Evolutionary conservation across 1,140 invertebrate species (phyloP).

Genomic region (Mactra quadrangularis): DNA sequence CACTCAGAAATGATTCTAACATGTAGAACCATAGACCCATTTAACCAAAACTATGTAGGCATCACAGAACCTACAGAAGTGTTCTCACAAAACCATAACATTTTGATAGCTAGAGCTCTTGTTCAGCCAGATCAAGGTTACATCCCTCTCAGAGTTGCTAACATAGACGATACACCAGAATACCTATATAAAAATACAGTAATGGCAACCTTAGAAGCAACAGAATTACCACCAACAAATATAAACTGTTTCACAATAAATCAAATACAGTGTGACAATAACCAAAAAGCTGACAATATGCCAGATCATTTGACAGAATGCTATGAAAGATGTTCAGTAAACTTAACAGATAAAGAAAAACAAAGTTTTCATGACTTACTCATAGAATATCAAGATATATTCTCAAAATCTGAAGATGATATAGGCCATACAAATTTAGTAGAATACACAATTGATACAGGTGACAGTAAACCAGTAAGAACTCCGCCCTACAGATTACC

Average conservation of each 20-base stretch:
- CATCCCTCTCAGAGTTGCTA: conserved; percentile 8
- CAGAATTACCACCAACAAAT: background rate
- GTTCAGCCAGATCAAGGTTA: background rate
- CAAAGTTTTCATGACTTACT: conserved; percentile 1
- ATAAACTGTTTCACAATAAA: no score
- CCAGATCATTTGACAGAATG: conserved; percentile 7
- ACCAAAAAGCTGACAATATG: background rate
- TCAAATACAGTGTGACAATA: background rate
- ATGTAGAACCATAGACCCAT: conserved; percentile 25
- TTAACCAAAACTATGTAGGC: background rate
- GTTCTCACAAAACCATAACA: background rate
- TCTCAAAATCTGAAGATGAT: conserved; percentile 7
- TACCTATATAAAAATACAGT: conserved; percentile 19
- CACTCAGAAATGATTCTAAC: conserved; percentile 10
- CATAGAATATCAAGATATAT: conserved; percentile 24
- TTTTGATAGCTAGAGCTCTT: background rate
- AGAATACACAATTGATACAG: conserved; percentile 29
- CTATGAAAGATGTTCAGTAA: background rate
- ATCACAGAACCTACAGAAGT: background rate
- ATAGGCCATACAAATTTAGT: conserved; percentile 21
- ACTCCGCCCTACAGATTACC: conserved; percentile 21
- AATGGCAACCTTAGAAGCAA: background rate
- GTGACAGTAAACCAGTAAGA: no score
- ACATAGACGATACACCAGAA: background rate
- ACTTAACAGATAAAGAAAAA: conserved; percentile 1